Base-by-base conservation (phyloP, 2,888 invertebrate species). In the Stictocephala bisonia region DNA sequence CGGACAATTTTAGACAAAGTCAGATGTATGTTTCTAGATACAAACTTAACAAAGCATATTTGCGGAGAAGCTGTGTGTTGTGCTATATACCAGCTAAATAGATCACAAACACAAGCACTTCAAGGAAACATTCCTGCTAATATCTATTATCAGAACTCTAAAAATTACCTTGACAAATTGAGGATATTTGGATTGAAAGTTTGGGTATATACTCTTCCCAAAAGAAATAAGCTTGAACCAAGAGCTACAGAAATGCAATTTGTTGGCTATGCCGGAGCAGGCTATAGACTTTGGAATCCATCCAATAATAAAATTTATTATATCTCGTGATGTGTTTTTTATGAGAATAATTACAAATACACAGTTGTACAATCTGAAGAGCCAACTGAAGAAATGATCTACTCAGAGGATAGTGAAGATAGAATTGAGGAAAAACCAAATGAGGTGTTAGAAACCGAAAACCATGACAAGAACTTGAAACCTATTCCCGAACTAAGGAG, bases 391-490 rank as follows among this genome's bases (percentile, higher is more conserved):
- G n/a, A n/a, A 18, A 11, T 66, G 11, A 66, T 71, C 15, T 74
- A 51, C 11, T 29, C 56, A 11, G 73, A 75, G 15, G n/a, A n/a
- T n/a, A n/a, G n/a, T n/a, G n/a, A 78, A 80, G n/a, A n/a, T n/a
- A n/a, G n/a, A n/a, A n/a, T n/a, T n/a, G n/a, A n/a, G n/a, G n/a
- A n/a, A n/a, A n/a, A n/a, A n/a, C n/a, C n/a, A n/a, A n/a, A n/a
- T n/a, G n/a, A n/a, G n/a, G n/a, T n/a, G n/a, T n/a, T n/a, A n/a
- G n/a, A n/a, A n/a, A n/a, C n/a, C n/a, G 24, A 74, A n/a, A 72
- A 27, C 2, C n/a, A 18, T 22, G 24, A n/a, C 48, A 13, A 11
- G n/a, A 7, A 15, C 15, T 2, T n/a, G 2, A 24, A 22, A 18
- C 18, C n/a, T 24, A 13, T n/a, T n/a, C n/a, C n/a, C n/a, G n/a